Evolutionary conservation across 2,888 invertebrate genomes (phyloP).

Genomic region (Pyrochroa serraticornis): DNA sequence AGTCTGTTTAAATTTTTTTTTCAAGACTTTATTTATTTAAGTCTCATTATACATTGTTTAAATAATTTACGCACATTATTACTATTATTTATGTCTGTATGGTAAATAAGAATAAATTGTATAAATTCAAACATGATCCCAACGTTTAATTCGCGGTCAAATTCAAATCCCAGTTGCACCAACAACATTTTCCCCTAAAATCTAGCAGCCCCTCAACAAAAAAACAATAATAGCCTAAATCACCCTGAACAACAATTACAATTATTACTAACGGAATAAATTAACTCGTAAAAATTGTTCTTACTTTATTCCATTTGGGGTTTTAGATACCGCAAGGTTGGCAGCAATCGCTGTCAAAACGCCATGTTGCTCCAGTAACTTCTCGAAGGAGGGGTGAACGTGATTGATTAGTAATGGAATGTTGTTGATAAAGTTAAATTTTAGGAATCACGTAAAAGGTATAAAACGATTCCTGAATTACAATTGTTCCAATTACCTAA

Average conservation of each 20-base stretch:
- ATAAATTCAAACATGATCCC: constrained; percentile 39
- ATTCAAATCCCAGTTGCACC: background rate
- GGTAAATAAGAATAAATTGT: constrained; percentile 59
- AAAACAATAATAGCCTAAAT: no score
- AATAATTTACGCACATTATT: constrained; percentile 54
- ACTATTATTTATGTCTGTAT: constrained; percentile 58
- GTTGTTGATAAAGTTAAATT: constrained; percentile 20
- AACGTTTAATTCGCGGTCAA: background rate
- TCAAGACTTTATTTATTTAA: constrained; percentile 48
- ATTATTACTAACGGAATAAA: background rate
- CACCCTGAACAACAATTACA: background rate
- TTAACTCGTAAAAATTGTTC: background rate
- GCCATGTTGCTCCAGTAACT: constrained; percentile 15
- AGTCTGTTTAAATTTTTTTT: constrained; percentile 47
- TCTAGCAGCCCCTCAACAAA: no score
- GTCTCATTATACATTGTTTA: constrained; percentile 45
- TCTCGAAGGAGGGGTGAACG: background rate
- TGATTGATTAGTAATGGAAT: constrained; percentile 24
- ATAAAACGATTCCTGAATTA: no score
- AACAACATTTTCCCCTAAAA: background rate
- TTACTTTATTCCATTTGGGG: background rate
- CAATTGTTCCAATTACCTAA: no score
- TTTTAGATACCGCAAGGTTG: background rate
- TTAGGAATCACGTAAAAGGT: background rate
- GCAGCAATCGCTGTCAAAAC: constrained; percentile 13